phyloP scores from a whole-genome alignment of 2,888 invertebrate genomes.

The Furcula furcula region DNA sequence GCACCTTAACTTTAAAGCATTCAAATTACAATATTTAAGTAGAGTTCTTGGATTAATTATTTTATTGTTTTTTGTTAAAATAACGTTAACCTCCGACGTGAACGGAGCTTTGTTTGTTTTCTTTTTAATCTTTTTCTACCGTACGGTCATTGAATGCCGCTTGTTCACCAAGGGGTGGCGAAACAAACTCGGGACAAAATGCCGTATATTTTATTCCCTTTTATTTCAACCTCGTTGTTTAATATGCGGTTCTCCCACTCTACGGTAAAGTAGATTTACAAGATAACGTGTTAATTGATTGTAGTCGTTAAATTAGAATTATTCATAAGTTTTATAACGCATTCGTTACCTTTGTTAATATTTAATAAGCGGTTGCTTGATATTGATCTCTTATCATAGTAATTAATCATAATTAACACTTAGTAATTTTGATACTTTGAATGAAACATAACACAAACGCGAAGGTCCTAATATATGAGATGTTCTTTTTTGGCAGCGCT shows the following conservation, averaged over 20 bases:
- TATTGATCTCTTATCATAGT: background rate
- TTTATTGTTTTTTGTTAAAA: too few species aligned
- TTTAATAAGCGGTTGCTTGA: background rate
- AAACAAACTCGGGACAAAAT: conserved; percentile 43
- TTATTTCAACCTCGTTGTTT: conserved; percentile 31
- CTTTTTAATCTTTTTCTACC: conserved; percentile 49
- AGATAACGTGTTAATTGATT: conserved; percentile 13
- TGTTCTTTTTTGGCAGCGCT: too few species aligned
- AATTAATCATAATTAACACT: background rate
- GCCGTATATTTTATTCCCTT: conserved; percentile 34
- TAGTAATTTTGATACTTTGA: background rate
- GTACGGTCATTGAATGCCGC: conserved; percentile 40
- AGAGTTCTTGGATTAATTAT: too few species aligned
- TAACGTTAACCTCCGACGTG: conserved; percentile 34
- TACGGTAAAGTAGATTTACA: conserved; percentile 42
- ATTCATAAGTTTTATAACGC: conserved; percentile 1
- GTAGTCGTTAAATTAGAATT: conserved; percentile 4
- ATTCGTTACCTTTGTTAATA: background rate
- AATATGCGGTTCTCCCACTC: conserved; percentile 34
- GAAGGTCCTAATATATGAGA: too few species aligned
- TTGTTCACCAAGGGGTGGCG: conserved; percentile 54
- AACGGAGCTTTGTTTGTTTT: conserved; percentile 43
- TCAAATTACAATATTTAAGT: too few species aligned
- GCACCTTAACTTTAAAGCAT: too few species aligned
- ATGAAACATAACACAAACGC: background rate